Evolutionary conservation across 2,888 invertebrate species (phyloP), one percentile per base, ranked within the genome.

Genomic region (Paralinhomoeus sp.): DNA sequence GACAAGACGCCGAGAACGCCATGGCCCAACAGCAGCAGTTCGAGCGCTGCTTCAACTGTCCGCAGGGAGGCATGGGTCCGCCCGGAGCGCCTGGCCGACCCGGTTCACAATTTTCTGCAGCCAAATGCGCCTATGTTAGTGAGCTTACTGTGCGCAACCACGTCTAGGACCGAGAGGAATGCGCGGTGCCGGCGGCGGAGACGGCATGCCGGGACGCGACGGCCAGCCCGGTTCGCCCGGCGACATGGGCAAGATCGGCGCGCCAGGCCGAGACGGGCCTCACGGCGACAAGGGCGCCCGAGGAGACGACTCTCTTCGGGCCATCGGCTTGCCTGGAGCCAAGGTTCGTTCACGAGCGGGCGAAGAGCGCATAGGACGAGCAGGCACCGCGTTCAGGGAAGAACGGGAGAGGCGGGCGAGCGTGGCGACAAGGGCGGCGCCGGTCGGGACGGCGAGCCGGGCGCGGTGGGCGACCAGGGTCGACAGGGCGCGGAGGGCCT

Each of bases 31-130:
- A 27, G 20, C 20, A 31, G 40, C 24, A 17, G 12, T 17, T 21
- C 20, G 23, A 44, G 34, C 24, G 34, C 7, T 45, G 41, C 35
- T 41, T 34, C 41, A 9, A 35, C 35, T 41, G 41, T n/a, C 35
- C 41, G 2, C 21, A 34, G 17, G 41, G 41, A 17, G 33, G 33
- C 12, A 35, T 41, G 41, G 41, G 41, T 15, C 41, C 41, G 24
- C 41, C 41, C 2, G 41, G 41, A 13, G 41, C 41, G 5, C 23
- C 34, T 21, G 42, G 42, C 3, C 41, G 35, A 27, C n/a, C 31
- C n/a, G 40, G 40, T 24, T 3, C n/a, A n/a, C 17, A 12, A 20
- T 20, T 20, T 3, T 22, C 17, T n/a, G n/a, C n/a, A n/a, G n/a
- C n/a, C n/a, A n/a, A n/a, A n/a, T n/a, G n/a, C n/a, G n/a, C n/a